phyloP scores from a whole-genome alignment of 2,113 vertebrate genomes.

The Vombatus ursinus region DNA sequence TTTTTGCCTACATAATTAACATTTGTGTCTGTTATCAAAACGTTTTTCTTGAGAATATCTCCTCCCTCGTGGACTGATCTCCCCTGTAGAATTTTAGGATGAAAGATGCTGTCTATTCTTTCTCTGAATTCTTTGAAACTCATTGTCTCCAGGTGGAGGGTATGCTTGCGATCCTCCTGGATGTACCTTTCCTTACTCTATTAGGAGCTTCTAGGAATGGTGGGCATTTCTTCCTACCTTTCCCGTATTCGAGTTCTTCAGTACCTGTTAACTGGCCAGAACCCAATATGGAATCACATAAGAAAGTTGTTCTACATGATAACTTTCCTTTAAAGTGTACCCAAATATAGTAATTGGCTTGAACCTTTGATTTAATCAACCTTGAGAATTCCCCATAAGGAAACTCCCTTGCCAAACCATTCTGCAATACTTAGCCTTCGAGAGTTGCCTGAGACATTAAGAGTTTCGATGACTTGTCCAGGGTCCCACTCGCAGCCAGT shows the following conservation, averaged over 20 bases:
- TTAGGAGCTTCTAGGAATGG: neutral
- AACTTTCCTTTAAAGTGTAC: neutral
- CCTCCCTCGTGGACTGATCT: neutral
- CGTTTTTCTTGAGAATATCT: too few species aligned
- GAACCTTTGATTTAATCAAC: neutral
- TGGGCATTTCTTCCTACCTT: neutral
- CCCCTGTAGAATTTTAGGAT: neutral
- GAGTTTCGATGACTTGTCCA: neutral
- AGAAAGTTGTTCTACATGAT: neutral
- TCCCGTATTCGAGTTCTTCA: neutral
- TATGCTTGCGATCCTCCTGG: neutral
- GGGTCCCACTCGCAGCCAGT: neutral
- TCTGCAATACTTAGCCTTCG: neutral
- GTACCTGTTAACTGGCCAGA: neutral
- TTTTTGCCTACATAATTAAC: too few species aligned
- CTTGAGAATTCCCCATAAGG: neutral
- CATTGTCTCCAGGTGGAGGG: neutral
- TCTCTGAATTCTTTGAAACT: neutral
- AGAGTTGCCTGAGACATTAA: neutral
- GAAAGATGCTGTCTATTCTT: neutral
- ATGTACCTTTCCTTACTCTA: neutral
- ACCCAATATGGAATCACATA: neutral
- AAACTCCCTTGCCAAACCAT: neutral
- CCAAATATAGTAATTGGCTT: neutral
- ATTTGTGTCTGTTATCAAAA: too few species aligned